phyloP scores from a whole-genome alignment of 2,113 vertebrate species.

The Prochilodus magdalenae region DNA sequence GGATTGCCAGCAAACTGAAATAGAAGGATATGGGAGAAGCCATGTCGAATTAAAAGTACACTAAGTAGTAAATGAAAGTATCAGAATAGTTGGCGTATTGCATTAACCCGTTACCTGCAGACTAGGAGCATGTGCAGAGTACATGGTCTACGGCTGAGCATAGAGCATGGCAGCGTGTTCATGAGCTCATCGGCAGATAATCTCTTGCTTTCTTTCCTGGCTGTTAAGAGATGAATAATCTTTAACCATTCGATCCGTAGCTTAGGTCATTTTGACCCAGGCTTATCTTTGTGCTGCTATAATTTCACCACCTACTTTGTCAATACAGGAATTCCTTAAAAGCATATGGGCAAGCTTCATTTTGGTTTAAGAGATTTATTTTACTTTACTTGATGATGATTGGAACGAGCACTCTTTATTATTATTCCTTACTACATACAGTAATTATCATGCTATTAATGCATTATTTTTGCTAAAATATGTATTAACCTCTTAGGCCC shows the following conservation, averaged over 20 bases:
- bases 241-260: not conserved
- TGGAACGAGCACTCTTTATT: not conserved
- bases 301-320: not conserved
- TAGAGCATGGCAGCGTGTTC: not conserved
- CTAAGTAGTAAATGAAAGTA: no score
- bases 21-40: no score
- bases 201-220: not conserved
- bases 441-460: no score
- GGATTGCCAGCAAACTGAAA: no score
- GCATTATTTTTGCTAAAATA: no score
- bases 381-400: no score
- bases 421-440: not conserved
- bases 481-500: no score
- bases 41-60: not conserved
- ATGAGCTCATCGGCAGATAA: not conserved
- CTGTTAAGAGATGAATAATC: slow-evolving; percentile 8
- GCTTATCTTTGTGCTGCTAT: slow-evolving; percentile 20
- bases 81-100: not conserved
- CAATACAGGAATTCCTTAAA: not conserved
- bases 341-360: not conserved
- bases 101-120: not conserved
- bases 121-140: not conserved
- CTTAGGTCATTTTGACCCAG: not conserved
- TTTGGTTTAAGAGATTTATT: not conserved
- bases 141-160: slow-evolving; percentile 29